Conservation (phyloP, 2,797 vertebrate species). For the Gambelia wislizenii region DNA sequence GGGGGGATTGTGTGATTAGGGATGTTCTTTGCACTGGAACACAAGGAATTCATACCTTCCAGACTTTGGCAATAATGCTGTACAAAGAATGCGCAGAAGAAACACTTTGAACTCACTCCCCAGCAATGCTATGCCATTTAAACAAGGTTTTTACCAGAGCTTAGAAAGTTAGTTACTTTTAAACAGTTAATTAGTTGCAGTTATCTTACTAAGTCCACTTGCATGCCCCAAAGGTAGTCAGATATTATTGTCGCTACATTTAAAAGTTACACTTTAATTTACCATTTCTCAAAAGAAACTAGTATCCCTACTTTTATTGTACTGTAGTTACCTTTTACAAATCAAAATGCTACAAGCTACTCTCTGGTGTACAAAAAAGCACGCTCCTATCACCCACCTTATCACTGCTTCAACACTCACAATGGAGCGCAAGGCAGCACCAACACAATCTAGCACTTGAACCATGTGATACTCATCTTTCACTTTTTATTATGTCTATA, state of each 20-base stretch:
- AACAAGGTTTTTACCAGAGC: not conserved
- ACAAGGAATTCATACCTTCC: not conserved
- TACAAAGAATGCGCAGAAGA: not conserved
- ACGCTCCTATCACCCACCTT: not conserved
- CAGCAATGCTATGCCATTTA: not conserved
- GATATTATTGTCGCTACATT: not conserved
- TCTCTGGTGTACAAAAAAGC: not conserved
- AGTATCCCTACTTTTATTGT: not conserved
- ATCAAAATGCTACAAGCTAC: not conserved
- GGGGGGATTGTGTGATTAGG: not conserved
- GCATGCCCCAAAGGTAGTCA: not conserved
- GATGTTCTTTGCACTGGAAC: not conserved
- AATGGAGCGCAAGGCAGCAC: not conserved
- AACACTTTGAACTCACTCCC: not conserved
- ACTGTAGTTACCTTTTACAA: not conserved
- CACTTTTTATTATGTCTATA: not conserved
- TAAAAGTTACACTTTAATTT: not conserved
- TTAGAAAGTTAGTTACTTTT: not conserved
- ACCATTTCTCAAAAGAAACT: not conserved
- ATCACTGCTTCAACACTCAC: not conserved
- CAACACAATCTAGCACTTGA: not conserved
- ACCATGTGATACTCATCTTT: not conserved
- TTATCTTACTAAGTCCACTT: not conserved
- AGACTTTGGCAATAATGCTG: not conserved
- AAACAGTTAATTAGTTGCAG: not conserved